Evolutionary conservation across 2,888 invertebrate genomes (phyloP).

Genomic region (Rutpela maculata): DNA sequence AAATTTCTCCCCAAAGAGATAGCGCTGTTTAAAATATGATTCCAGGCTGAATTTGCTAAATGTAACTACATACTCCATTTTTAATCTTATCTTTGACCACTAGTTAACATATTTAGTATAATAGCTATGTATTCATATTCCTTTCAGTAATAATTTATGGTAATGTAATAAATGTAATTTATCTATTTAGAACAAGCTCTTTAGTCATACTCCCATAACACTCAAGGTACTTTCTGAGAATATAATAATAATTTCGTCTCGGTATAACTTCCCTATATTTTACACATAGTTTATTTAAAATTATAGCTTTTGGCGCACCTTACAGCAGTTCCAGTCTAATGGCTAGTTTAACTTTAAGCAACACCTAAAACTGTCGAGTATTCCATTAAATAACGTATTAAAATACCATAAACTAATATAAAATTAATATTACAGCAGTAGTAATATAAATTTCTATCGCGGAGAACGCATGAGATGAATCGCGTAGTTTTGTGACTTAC

Average conservation of each 20-base stretch:
- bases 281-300: conserved; percentile 53
- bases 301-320: conserved; percentile 45
- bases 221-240: conserved; percentile 47
- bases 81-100: no score
- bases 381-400: conserved; percentile 47
- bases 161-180: conserved; percentile 45
- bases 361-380: conserved; percentile 42
- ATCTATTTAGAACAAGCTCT: conserved; percentile 38
- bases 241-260: conserved; percentile 49
- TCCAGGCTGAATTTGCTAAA: no score
- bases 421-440: no score
- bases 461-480: no score
- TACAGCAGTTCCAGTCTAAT: conserved; percentile 53
- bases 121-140: conserved; percentile 49
- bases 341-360: conserved; percentile 56
- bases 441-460: no score
- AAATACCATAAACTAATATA: background rate
- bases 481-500: no score
- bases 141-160: conserved; percentile 42
- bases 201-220: conserved; percentile 38
- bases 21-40: no score
- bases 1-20: no score
- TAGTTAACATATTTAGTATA: conserved; percentile 6
- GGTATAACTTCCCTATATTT: conserved; percentile 48
- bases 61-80: no score